Percentiles rank a stretch among this genome's conserved stretches.
phyloP scores from a whole-genome alignment of 2,888 invertebrate genomes.

The Rhyacophila evoluta region DNA sequence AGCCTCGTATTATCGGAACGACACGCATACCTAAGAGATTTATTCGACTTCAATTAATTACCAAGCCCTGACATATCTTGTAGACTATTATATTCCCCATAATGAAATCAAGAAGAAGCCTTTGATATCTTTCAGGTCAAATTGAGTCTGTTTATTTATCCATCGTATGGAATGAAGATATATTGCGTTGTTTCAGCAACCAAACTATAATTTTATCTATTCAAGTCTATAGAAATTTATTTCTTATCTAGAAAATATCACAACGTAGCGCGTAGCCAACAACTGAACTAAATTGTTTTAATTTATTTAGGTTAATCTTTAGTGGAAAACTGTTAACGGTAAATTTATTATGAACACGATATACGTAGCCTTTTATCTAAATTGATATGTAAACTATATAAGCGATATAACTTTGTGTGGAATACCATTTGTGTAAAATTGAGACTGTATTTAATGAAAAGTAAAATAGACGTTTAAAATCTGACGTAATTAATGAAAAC shows the following conservation, averaged over 20 bases:
- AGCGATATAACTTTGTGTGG: too few relatives aligned
- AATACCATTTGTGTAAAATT: too few relatives aligned
- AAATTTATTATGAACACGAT: too few relatives aligned
- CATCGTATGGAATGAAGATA: not conserved
- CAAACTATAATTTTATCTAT: not conserved
- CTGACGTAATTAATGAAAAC: too few relatives aligned
- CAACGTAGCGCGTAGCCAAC: too few relatives aligned
- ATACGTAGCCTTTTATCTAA: too few relatives aligned
- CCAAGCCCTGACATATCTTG: not conserved
- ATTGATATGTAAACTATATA: too few relatives aligned
- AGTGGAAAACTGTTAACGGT: too few relatives aligned
- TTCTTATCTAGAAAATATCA: not conserved
- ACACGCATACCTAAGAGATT: not conserved
- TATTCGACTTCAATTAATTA: not conserved
- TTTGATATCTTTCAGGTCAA: not conserved
- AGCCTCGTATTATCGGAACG: not conserved
- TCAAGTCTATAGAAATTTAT: not conserved
- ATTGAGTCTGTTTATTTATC: not conserved
- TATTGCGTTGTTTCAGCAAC: not conserved
- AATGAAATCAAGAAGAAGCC: not conserved
- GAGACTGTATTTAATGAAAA: too few relatives aligned
- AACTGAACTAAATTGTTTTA: too few relatives aligned
- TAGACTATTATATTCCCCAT: not conserved
- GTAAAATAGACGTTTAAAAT: too few relatives aligned
- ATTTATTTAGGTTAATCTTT: too few relatives aligned